Evolutionary conservation across 35 echinoderm and acorn worm species (phyloP).

Genomic region (Heliocidaris erythrogramma): DNA sequence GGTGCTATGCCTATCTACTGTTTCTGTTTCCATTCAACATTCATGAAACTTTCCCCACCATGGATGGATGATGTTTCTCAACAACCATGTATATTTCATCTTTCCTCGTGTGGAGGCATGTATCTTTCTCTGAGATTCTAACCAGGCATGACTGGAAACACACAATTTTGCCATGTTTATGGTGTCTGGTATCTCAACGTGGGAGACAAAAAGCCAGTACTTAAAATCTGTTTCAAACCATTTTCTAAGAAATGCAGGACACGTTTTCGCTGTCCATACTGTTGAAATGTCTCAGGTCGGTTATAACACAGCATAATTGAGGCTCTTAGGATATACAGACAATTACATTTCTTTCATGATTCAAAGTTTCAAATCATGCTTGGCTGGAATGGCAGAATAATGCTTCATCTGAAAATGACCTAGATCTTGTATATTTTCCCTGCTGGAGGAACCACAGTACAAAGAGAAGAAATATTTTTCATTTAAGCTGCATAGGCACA

Average conservation of each 20-base stretch:
- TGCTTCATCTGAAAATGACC: no score
- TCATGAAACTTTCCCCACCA: not conserved
- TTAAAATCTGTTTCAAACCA: not conserved
- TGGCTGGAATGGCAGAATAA: no score
- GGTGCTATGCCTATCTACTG: not conserved
- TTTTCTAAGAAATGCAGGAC: not conserved
- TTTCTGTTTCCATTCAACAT: slow-evolving; percentile 7
- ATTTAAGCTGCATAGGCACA: no score
- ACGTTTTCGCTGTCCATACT: not conserved
- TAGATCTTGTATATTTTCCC: no score
- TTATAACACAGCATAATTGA: no score
- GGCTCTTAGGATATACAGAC: no score
- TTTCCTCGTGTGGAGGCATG: not conserved
- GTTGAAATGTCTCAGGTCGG: no score
- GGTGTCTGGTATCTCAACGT: not conserved
- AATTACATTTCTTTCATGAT: no score
- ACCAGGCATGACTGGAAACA: not conserved
- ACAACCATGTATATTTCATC: slow-evolving; percentile 11
- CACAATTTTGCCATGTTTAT: not conserved
- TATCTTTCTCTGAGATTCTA: not conserved
- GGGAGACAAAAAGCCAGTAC: not conserved
- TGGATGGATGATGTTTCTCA: not conserved
- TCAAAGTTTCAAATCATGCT: no score
- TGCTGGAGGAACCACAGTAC: no score
- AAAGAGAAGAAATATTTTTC: no score